Conservation (phyloP, 2,888 invertebrate genomes). For the Aphodius granarius region DNA sequence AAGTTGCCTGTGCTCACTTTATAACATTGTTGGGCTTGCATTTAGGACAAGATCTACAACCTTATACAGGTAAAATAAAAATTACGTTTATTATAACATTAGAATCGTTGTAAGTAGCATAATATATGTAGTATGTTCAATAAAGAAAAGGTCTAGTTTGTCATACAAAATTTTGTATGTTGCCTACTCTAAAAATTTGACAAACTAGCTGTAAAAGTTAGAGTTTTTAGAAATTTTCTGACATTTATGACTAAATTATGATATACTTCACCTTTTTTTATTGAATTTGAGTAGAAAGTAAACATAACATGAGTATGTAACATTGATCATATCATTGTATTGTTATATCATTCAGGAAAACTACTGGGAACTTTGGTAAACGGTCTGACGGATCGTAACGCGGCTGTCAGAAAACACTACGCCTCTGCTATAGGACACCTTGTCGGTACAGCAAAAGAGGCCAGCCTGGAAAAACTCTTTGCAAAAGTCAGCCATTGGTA, state of each 20-base stretch:
- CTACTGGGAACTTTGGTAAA: conserved; percentile 67
- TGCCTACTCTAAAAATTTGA: too few species aligned
- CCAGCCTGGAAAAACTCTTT: conserved; percentile 67
- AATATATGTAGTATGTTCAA: too few species aligned
- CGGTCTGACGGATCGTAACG: conserved; percentile 82
- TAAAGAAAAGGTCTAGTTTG: too few species aligned
- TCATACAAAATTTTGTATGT: too few species aligned
- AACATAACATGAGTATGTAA: background rate
- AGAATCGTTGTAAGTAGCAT: too few species aligned
- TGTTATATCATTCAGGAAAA: conserved; percentile 51
- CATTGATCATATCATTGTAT: background rate
- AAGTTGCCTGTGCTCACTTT: conserved; percentile 80
- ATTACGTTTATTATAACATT: too few species aligned
- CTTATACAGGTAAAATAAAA: conserved; percentile 56
- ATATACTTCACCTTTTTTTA: too few species aligned
- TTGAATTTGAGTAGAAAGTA: background rate
- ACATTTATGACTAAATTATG: background rate
- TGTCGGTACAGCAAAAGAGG: conserved; percentile 78
- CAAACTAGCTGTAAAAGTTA: too few species aligned
- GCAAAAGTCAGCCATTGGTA: conserved; percentile 66
- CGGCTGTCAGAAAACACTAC: conserved; percentile 80
- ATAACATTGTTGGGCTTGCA: conserved; percentile 66
- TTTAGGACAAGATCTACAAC: conserved; percentile 58
- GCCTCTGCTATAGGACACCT: conserved; percentile 84
- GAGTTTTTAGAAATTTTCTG: background rate